A percentile compares a stretch with the other conserved stretches of the same genome.
Evolutionary conservation across 2,113 vertebrate genomes (phyloP).

Genomic region (Cheirogaleus medius): DNA sequence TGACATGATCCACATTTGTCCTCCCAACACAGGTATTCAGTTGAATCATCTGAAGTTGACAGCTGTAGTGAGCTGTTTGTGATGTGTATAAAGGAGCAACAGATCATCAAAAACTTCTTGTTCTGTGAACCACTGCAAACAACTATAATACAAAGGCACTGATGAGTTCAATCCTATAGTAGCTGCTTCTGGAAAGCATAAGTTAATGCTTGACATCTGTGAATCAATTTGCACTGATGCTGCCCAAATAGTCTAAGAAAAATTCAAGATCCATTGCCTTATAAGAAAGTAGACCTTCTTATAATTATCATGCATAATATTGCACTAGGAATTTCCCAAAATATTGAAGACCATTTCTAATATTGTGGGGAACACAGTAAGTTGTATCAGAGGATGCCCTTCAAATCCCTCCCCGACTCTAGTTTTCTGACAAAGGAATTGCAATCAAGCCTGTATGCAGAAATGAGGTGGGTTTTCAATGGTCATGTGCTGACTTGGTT

Average conservation of each 20-base stretch:
- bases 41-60: background rate
- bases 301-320: background rate
- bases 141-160: slow-evolving; percentile 47
- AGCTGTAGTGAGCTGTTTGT: background rate
- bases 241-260: background rate
- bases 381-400: background rate
- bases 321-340: background rate
- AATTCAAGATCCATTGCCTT: slow-evolving; percentile 14
- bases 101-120: slow-evolving; percentile 69
- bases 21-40: background rate
- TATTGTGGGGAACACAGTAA: background rate
- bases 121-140: slow-evolving; percentile 62
- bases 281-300: background rate
- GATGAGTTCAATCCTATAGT: slow-evolving; percentile 30
- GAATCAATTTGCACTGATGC: slow-evolving; percentile 7
- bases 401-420: background rate
- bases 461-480: background rate
- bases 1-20: background rate
- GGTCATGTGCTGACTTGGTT: background rate
- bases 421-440: slow-evolving; percentile 1
- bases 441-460: background rate
- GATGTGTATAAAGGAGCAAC: slow-evolving; percentile 23
- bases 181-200: background rate
- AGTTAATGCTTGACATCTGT: slow-evolving; percentile 56
- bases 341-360: background rate